Evolutionary conservation across 2,113 vertebrate species (phyloP).

Genomic region (Crotalus viridis): DNA sequence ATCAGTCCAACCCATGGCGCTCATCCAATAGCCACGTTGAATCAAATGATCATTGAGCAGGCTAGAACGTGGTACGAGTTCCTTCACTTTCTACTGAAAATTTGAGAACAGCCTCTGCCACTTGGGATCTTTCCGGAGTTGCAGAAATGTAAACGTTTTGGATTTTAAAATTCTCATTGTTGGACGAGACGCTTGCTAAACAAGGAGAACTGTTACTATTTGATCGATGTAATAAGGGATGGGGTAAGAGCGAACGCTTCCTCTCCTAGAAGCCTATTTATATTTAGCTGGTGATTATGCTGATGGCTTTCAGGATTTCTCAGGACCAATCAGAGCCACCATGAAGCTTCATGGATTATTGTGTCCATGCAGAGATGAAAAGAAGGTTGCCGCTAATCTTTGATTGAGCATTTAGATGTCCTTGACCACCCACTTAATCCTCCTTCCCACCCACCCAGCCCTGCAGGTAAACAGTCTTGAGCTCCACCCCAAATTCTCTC

Average conservation of each 20-base stretch:
- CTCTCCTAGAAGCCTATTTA: accelerated
- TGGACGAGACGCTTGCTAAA: neutral
- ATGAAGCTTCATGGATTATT: neutral
- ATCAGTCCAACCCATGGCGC: neutral
- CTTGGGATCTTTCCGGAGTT: neutral
- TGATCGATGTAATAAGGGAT: neutral
- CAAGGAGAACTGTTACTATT: neutral
- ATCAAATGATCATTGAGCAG: neutral
- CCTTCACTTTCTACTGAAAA: neutral
- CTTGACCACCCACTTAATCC: constrained; percentile 14
- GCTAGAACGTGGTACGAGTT: neutral
- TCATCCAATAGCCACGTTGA: neutral
- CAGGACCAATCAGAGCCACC: neutral
- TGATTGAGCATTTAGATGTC: neutral
- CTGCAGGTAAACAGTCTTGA: neutral
- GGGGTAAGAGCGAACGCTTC: neutral
- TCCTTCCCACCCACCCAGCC: neutral
- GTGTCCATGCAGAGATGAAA: neutral
- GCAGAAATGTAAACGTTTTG: neutral
- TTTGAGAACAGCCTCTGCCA: neutral
- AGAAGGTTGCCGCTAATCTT: neutral
- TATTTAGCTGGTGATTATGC: constrained; percentile 17
- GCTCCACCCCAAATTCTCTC: neutral
- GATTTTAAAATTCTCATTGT: neutral
- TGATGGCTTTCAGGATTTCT: neutral